Conservation (phyloP, 2,888 invertebrate genomes). For the Yponomeuta sedellus region DNA sequence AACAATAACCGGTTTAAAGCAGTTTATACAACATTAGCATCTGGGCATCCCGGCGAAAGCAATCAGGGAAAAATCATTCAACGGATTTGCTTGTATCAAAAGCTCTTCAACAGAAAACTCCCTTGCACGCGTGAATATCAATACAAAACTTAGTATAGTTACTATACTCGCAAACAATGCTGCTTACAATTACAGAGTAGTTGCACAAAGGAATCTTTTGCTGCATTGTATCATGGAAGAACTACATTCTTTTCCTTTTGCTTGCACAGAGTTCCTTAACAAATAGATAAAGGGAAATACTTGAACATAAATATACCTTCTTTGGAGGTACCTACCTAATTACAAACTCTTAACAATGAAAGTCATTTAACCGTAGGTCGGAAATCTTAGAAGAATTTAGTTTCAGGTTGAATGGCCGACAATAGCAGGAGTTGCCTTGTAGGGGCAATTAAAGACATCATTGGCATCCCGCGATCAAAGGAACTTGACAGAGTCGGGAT, state of each 20-base stretch:
- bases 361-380: conserved; percentile 51
- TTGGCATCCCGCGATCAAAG: conserved; percentile 61
- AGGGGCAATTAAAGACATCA: conserved; percentile 69
- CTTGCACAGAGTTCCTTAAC: background rate
- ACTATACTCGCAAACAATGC: background rate
- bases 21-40: conserved; percentile 45
- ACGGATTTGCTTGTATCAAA: background rate
- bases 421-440: conserved; percentile 58
- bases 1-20: conserved; percentile 49
- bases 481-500: conserved; percentile 20
- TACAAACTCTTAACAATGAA: conserved; percentile 31
- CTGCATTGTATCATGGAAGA: background rate
- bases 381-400: conserved; percentile 67
- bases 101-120: no score
- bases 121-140: no score
- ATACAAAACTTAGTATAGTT: no score
- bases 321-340: background rate
- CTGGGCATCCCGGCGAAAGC: conserved; percentile 17
- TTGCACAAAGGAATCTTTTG: background rate
- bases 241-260: background rate
- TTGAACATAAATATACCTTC: background rate
- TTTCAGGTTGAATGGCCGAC: conserved; percentile 55
- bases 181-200: background rate
- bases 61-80: conserved; percentile 3
- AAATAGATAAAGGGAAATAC: background rate